Conservation (phyloP, 2,888 invertebrate species). For the Polydesmus complanatus region DNA sequence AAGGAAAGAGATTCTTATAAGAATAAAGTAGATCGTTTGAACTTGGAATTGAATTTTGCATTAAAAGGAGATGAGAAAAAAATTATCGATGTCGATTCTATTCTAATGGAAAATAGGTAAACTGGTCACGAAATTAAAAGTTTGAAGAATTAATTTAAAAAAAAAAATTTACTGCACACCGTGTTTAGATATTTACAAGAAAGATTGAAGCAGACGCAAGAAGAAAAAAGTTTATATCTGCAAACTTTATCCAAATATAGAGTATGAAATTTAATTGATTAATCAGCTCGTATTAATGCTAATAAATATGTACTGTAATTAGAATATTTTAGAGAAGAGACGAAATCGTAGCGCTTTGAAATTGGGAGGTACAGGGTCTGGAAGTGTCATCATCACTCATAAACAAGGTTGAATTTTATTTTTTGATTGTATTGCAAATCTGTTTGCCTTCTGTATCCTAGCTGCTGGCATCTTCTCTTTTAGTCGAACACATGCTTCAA, state of each 20-base stretch:
- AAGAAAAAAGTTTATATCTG: slow-evolving; percentile 60
- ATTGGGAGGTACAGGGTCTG: slow-evolving; percentile 43
- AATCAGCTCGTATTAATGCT: no score
- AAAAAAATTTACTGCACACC: not conserved
- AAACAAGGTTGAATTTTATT: slow-evolving; percentile 56
- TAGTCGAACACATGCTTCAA: slow-evolving; percentile 61
- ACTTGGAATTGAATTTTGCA: slow-evolving; percentile 61
- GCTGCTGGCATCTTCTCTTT: slow-evolving; percentile 23
- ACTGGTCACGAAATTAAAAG: slow-evolving; percentile 10
- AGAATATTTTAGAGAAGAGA: slow-evolving; percentile 40
- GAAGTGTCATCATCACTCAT: slow-evolving; percentile 58
- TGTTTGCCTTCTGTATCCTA: not conserved
- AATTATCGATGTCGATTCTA: slow-evolving; percentile 61
- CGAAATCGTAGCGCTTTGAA: slow-evolving; percentile 55
- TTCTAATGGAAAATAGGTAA: slow-evolving; percentile 68
- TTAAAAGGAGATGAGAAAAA: slow-evolving; percentile 40
- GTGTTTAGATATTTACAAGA: slow-evolving; percentile 47
- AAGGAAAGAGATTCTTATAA: slow-evolving; percentile 70
- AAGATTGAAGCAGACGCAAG: slow-evolving; percentile 57
- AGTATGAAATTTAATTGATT: no score
- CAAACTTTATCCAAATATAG: slow-evolving; percentile 60
- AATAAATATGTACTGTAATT: no score
- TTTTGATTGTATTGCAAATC: not conserved
- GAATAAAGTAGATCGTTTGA: slow-evolving; percentile 64
- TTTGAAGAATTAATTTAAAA: not conserved